Evolutionary conservation across 1,140 invertebrate genomes (phyloP), one percentile per base, ranked within the genome.

Genomic region (Aricia agestis): DNA sequence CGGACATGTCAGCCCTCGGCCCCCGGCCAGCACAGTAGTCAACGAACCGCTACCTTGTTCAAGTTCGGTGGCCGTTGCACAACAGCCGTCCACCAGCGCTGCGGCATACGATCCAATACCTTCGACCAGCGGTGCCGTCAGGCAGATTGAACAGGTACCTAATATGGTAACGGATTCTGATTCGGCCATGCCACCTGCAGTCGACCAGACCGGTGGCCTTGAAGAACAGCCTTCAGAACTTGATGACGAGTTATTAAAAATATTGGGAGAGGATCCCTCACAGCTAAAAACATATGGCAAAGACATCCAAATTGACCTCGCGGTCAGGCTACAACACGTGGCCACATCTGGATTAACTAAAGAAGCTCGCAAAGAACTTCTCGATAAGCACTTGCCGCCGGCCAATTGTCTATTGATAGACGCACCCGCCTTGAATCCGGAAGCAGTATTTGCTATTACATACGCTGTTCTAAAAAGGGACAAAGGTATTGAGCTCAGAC

Each of bases 401-500:
- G 32, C 66, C 11, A 68, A 72, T 52, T 72, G 70, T 19, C 45
- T 36, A 36, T 36, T 36, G 36, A 36, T 36, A 36, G 36, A 36
- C 6, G 36, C 36, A 36, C 36, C 36, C 36, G 6, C 17, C 1
- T 58, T 72, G 3, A 68, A 72, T 65, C 66, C 57, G 45, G 66
- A 72, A 32, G 31, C 63, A 11, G 32, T 32, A 52, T 66, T 25
- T 42, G 66, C 58, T 0, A 36, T 72, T 11, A n/a, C 66, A 4
- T 66, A 72, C 3, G n/a, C 66, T 9, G 32, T 72, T 11, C 2
- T 11, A 19, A 72, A 72, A 72, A 68, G 71, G 10, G 71, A 72
- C 59, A 68, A 68, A 19, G 71, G 59, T 10, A 65, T 72, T 52
- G 67, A 72, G 59, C 66, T 67, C 41, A 25, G 31, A 18, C 58